Evolutionary conservation across 2,113 vertebrate genomes (phyloP).

Genomic region (Cygnus buccinator): DNA sequence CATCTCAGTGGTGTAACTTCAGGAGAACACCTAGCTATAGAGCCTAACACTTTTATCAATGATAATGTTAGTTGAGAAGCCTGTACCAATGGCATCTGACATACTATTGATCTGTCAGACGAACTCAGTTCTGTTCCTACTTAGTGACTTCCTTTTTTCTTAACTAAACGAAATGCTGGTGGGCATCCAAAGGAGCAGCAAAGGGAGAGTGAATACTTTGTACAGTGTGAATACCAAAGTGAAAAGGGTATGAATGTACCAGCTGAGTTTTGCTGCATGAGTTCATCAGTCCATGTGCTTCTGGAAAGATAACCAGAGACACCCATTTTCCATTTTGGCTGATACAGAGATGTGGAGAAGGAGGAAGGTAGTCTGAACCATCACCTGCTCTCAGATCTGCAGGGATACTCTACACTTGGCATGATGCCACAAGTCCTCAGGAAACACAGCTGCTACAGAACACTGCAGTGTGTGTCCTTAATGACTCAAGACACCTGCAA

Average conservation of each 20-base stretch:
- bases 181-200: neutral
- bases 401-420: neutral
- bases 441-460: neutral
- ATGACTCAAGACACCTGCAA: neutral
- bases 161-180: neutral
- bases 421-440: neutral
- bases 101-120: neutral
- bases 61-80: neutral
- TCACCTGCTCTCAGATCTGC: neutral
- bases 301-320: slow-evolving; percentile 4
- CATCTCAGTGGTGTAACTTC: neutral
- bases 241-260: neutral
- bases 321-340: neutral
- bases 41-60: neutral
- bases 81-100: neutral
- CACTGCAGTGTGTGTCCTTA: neutral
- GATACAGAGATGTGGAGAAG: neutral
- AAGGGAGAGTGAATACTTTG: neutral
- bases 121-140: neutral
- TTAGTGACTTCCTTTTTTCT: neutral
- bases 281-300: neutral
- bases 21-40: neutral
- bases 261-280: neutral
- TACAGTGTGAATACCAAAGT: neutral
- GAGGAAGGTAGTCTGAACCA: slow-evolving; percentile 12